Conservation (phyloP, 2,888 invertebrate genomes). For the Neoscelio sp. region DNA sequence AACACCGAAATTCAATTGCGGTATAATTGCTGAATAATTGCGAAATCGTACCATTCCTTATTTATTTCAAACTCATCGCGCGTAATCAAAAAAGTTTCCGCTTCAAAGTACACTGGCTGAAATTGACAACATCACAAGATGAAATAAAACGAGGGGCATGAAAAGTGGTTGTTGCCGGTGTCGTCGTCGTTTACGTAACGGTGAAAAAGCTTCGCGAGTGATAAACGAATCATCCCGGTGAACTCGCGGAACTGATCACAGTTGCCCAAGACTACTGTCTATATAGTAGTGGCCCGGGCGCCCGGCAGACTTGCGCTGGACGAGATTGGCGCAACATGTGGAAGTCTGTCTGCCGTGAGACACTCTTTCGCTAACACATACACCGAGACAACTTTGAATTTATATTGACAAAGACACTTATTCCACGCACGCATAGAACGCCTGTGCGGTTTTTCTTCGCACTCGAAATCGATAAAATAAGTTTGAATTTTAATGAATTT, state of each 20-base stretch:
- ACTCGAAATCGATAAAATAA: constrained; percentile 48
- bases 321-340: constrained; percentile 82
- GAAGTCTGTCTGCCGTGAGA: constrained; percentile 75
- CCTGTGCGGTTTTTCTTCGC: constrained; percentile 45
- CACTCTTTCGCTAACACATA: constrained; percentile 69
- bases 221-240: constrained; percentile 63
- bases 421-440: constrained; percentile 48
- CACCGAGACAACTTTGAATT: constrained; percentile 52
- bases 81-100: constrained; percentile 40
- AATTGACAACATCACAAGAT: constrained; percentile 41
- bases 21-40: no score
- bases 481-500: constrained; percentile 42
- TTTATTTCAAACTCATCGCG: no score
- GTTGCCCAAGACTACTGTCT: constrained; percentile 61
- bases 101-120: constrained; percentile 16
- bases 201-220: constrained; percentile 28
- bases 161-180: not conserved
- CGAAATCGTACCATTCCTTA: constrained; percentile 10
- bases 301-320: constrained; percentile 82
- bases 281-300: constrained; percentile 79
- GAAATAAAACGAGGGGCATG: no score
- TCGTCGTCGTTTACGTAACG: not conserved
- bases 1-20: no score
- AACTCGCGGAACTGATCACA: constrained; percentile 68
- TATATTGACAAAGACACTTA: constrained; percentile 57